phyloP scores from a whole-genome alignment of 37 sponge, comb jelly and placozoan genomes.

The Chondrilla cf. caribensis region DNA sequence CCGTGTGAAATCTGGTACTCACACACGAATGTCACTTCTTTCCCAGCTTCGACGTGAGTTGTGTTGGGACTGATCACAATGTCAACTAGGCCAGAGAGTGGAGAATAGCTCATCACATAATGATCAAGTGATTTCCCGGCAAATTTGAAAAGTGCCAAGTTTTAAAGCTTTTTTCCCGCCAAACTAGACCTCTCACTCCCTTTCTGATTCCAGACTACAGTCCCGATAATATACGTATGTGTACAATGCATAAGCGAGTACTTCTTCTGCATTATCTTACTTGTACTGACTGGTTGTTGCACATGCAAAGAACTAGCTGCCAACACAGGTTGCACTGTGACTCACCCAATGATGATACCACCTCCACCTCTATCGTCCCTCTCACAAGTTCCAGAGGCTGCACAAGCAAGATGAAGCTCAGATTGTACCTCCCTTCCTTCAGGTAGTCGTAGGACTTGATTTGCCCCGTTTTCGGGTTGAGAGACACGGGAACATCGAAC shows the following conservation, averaged over 20 bases:
- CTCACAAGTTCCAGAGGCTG: constrained; percentile 7
- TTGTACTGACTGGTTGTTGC: no score
- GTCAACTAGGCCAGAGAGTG: not conserved
- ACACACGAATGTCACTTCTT: not conserved
- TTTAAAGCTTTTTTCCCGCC: no score
- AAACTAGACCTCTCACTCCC: no score
- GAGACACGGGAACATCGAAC: not conserved
- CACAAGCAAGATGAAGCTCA: not conserved
- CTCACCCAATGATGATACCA: not conserved
- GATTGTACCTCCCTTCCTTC: not conserved
- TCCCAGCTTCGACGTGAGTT: not conserved
- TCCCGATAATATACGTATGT: not conserved
- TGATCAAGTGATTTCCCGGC: no score
- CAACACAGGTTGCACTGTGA: no score
- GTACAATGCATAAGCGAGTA: no score
- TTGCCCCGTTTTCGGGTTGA: not conserved
- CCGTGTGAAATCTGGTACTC: not conserved
- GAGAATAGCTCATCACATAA: no score
- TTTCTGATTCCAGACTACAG: not conserved
- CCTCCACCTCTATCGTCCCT: not conserved
- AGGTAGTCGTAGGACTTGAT: not conserved
- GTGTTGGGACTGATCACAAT: not conserved
- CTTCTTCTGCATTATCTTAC: no score
- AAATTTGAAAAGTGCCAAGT: no score
- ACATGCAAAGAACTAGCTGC: no score